Conservation (phyloP, 2,797 vertebrate genomes). For the Moxostoma hubbsi region DNA sequence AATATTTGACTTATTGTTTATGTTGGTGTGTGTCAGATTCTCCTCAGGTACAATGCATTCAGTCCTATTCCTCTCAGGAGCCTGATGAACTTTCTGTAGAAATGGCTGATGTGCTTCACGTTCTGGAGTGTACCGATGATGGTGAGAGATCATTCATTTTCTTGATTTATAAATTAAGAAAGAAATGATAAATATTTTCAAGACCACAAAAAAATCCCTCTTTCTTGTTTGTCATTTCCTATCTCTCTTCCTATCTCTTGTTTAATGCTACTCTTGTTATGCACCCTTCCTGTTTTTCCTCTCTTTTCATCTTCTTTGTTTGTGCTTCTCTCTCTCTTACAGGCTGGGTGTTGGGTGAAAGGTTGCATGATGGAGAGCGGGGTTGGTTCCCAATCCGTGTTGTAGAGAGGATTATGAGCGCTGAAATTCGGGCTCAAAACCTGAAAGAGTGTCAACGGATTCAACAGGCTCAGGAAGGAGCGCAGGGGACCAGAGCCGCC, state of each 20-base stretch:
- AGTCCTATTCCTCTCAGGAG: conserved; percentile 91
- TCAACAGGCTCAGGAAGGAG: conserved; percentile 85
- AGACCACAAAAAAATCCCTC: neutral
- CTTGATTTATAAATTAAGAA: no score
- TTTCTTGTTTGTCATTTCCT: neutral
- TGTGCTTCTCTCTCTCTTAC: conserved; percentile 7
- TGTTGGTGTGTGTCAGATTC: conserved; percentile 79
- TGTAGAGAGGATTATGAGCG: conserved; percentile 92
- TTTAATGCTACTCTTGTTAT: neutral
- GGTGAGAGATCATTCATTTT: conserved; percentile 72
- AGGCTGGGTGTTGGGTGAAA: conserved; percentile 97
- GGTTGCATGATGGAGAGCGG: conserved; percentile 92
- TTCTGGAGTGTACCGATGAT: conserved; percentile 90
- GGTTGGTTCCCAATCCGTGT: conserved; percentile 95
- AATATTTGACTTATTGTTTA: conserved; percentile 18
- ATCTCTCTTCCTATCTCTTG: neutral
- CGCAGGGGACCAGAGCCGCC: conserved; percentile 54
- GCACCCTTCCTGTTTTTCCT: conserved; percentile 1
- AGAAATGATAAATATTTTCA: neutral
- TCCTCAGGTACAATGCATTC: conserved; percentile 95
- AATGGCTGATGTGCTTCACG: conserved; percentile 91
- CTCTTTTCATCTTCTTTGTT: neutral
- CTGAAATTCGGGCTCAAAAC: conserved; percentile 92
- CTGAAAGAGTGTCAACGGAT: conserved; percentile 90
- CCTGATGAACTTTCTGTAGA: conserved; percentile 93